A percentile compares a stretch with the other conserved stretches of the same genome.
phyloP scores from a whole-genome alignment of 2,113 vertebrate species.

The Chaenogobius annularis region DNA sequence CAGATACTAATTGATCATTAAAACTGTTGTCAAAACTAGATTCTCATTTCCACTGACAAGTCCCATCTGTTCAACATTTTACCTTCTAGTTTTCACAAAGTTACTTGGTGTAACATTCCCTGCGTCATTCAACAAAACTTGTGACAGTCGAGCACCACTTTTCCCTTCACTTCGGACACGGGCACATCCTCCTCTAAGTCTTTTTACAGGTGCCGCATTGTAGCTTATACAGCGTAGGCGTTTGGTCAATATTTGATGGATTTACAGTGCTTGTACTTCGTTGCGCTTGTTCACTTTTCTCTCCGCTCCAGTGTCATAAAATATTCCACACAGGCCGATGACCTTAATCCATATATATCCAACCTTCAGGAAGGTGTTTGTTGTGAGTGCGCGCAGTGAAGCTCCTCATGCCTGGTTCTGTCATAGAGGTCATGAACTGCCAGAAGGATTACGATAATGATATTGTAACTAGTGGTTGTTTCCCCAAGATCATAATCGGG shows the following conservation, averaged over 20 bases:
- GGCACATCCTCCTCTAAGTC: background rate
- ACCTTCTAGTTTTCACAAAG: too few relatives aligned
- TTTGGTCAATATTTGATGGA: background rate
- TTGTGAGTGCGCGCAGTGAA: background rate
- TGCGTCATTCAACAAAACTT: background rate
- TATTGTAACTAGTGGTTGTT: too few relatives aligned
- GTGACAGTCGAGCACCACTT: background rate
- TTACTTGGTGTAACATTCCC: background rate
- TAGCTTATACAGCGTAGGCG: background rate
- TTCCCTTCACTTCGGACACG: background rate
- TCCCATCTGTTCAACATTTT: too few relatives aligned
- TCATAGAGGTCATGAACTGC: background rate
- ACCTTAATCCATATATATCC: background rate
- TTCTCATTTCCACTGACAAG: too few relatives aligned
- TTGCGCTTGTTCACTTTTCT: background rate
- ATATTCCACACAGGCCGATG: conserved; percentile 7
- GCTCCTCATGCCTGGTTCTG: too few relatives aligned
- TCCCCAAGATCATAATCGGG: too few relatives aligned
- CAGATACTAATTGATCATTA: too few relatives aligned
- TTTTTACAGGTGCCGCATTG: background rate
- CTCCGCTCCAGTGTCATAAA: background rate
- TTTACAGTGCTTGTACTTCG: background rate
- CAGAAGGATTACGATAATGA: too few relatives aligned
- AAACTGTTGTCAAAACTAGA: too few relatives aligned
- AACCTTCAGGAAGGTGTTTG: conserved; percentile 2